Conservation (phyloP, 2,113 vertebrate genomes). For the Cichladusa arquata region DNA sequence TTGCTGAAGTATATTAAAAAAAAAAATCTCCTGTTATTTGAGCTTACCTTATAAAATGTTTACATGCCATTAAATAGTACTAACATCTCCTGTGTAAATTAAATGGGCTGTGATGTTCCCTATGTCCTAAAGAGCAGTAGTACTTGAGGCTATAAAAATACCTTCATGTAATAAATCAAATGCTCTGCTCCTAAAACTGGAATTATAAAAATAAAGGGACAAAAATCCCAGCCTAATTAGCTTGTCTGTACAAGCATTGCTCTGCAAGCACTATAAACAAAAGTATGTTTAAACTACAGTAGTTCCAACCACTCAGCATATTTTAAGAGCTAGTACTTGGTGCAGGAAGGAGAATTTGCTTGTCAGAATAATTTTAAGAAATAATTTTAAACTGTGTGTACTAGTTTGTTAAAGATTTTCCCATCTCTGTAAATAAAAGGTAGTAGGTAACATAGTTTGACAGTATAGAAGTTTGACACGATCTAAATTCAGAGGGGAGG, state of each 20-base stretch:
- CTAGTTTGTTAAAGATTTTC: background rate
- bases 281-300: constrained; percentile 28
- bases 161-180: constrained; percentile 73
- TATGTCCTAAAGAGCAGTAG: constrained; percentile 62
- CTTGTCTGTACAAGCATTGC: constrained; percentile 36
- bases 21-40: constrained; percentile 73
- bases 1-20: constrained; percentile 75
- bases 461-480: background rate
- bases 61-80: constrained; percentile 78
- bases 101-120: constrained; percentile 72
- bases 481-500: background rate
- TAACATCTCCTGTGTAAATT: constrained; percentile 78
- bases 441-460: rapidly evolving
- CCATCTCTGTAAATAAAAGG: background rate
- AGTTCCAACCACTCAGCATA: background rate
- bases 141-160: constrained; percentile 70
- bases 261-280: constrained; percentile 29
- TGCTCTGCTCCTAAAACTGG: constrained; percentile 68
- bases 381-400: background rate
- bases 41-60: constrained; percentile 82
- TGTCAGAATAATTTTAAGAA: background rate
- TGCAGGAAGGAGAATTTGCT: background rate
- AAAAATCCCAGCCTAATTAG: constrained; percentile 54
- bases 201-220: constrained; percentile 72
- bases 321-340: background rate